Conservation (phyloP, 2,797 vertebrate species). For the Brachymystax lenok region DNA sequence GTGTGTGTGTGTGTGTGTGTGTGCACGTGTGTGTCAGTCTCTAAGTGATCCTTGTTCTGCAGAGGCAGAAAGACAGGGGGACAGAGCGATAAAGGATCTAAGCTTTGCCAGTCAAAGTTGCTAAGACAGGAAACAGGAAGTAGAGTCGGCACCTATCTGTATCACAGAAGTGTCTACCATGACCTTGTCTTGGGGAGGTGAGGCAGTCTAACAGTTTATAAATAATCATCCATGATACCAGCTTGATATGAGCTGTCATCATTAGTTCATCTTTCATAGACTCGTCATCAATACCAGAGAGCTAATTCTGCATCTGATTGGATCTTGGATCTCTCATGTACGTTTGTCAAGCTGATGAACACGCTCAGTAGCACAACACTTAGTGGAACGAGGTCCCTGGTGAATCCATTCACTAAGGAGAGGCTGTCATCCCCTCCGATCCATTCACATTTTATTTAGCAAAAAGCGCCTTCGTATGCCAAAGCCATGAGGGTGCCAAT, state of each 20-base stretch:
- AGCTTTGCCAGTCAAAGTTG: too few species aligned
- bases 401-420: slow-evolving; percentile 70
- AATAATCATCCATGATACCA: neutral
- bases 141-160: neutral
- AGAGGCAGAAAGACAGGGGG: neutral
- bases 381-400: slow-evolving; percentile 64
- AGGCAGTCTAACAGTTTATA: neutral
- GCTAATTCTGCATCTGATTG: slow-evolving; percentile 28
- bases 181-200: neutral
- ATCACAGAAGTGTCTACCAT: neutral
- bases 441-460: slow-evolving; percentile 75
- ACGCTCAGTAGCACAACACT: slow-evolving; percentile 45
- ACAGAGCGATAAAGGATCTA: neutral
- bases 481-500: slow-evolving; percentile 59
- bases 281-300: neutral
- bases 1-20: neutral
- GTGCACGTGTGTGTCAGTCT: neutral
- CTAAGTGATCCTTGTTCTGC: neutral
- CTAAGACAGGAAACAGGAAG: neutral
- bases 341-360: slow-evolving; percentile 34
- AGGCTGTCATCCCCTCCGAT: slow-evolving; percentile 71
- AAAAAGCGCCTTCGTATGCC: slow-evolving; percentile 66
- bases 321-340: slow-evolving; percentile 41
- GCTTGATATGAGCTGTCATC: neutral
- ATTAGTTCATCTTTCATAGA: neutral